These are phyloP conservation scores for Geococcyx californianus DNA, from an alignment of 2,113 vertebrate species.

Conservation along the genomic window DNA sequence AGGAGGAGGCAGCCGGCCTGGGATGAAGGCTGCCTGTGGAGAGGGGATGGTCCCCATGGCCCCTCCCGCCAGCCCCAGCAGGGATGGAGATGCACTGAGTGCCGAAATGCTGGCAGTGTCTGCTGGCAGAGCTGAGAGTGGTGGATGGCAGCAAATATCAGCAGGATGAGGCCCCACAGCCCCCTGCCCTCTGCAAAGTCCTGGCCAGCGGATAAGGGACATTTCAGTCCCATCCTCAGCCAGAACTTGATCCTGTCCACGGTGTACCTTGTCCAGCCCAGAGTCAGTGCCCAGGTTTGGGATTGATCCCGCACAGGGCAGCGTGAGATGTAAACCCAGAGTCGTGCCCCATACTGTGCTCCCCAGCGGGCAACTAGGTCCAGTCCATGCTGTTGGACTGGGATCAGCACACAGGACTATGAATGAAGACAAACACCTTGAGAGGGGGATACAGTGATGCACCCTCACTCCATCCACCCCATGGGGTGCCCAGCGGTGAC, in stretches of 20 bases:
- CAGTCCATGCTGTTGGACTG: neutral
- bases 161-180: neutral
- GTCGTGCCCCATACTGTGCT: fast-evolving
- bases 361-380: fast-evolving
- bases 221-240: neutral
- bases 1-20: conserved; percentile 31
- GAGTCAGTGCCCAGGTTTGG: neutral
- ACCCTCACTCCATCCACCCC: neutral
- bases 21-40: neutral
- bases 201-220: too few relatives aligned
- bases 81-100: neutral
- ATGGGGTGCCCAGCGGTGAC: fast-evolving
- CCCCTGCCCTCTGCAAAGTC: fast-evolving
- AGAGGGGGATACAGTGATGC: neutral
- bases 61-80: fast-evolving
- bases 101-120: fast-evolving
- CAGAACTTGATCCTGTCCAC: neutral
- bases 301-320: neutral
- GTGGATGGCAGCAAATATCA: neutral
- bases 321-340: neutral
- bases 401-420: neutral
- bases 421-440: neutral
- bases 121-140: fast-evolving
- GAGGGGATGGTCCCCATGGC: neutral
- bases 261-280: neutral